A percentile compares a stretch with the other conserved stretches of the same genome.
Evolutionary conservation across 2,888 invertebrate genomes (phyloP).

Genomic region (Protodeltote pygarga): DNA sequence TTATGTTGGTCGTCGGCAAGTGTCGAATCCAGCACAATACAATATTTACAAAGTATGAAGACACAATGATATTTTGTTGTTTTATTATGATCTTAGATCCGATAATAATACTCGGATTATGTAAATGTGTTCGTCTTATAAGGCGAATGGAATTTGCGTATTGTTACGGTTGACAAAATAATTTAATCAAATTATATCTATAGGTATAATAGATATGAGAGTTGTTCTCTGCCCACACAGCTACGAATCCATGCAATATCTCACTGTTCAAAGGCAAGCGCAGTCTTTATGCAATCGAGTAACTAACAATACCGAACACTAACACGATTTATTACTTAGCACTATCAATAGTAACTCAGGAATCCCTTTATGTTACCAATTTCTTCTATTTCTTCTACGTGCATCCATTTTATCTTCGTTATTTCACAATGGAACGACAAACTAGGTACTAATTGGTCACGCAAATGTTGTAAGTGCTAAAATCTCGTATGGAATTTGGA

Average conservation of each 20-base stretch:
- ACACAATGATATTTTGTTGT: neutral
- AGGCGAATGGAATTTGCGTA: neutral
- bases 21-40: neutral
- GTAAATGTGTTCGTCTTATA: slow-evolving; percentile 4
- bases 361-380: slow-evolving; percentile 12
- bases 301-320: slow-evolving; percentile 21
- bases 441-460: slow-evolving; percentile 45
- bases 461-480: slow-evolving; percentile 54
- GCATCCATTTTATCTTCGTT: slow-evolving; percentile 24
- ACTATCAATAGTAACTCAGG: slow-evolving; percentile 13
- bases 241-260: slow-evolving; percentile 13
- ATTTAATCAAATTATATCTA: slow-evolving; percentile 11
- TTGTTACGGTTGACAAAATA: slow-evolving; percentile 1
- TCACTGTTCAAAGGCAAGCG: slow-evolving; percentile 16
- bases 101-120: slow-evolving; percentile 17
- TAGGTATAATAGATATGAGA: too few relatives aligned
- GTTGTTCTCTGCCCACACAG: slow-evolving; percentile 20
- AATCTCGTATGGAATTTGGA: slow-evolving; percentile 54
- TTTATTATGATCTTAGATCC: too few relatives aligned
- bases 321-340: slow-evolving; percentile 32
- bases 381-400: neutral
- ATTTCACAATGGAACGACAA: slow-evolving; percentile 32
- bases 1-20: slow-evolving; percentile 22
- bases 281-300: slow-evolving; percentile 22
- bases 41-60: neutral